Evolutionary conservation across 2,888 invertebrate species (phyloP).

Genomic region (Eremobia ochroleuca): DNA sequence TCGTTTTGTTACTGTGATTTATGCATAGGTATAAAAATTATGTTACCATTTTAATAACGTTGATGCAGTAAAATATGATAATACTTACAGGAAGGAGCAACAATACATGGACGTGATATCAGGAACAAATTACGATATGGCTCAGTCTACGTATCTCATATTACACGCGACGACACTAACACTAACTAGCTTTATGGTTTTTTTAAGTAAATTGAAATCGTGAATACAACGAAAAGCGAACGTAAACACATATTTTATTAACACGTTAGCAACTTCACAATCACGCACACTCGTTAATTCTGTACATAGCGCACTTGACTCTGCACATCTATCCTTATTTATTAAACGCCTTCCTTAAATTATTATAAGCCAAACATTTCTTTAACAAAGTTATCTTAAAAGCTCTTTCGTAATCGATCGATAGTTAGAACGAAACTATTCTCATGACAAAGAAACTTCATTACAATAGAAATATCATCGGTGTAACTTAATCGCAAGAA

Average conservation of each 20-base stretch:
- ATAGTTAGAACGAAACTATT: conserved; percentile 86
- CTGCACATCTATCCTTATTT: conserved; percentile 65
- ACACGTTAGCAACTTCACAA: conserved; percentile 73
- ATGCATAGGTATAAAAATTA: background rate
- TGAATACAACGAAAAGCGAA: conserved; percentile 72
- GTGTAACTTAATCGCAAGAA: conserved; percentile 56
- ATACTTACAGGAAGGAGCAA: conserved; percentile 90
- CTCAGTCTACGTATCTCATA: conserved; percentile 75
- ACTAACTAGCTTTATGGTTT: conserved; percentile 70
- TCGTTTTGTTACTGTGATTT: conserved; percentile 26
- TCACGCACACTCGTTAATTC: conserved; percentile 57
- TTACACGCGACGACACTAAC: conserved; percentile 68
- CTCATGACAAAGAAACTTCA: conserved; percentile 87
- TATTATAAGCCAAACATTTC: conserved; percentile 46
- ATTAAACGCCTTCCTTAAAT: conserved; percentile 57
- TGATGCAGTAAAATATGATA: conserved; percentile 51
- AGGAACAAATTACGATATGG: conserved; percentile 75
- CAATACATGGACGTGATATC: conserved; percentile 90
- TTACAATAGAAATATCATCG: conserved; percentile 64
- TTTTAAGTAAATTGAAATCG: conserved; percentile 74
- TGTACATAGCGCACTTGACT: conserved; percentile 50
- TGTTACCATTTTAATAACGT: background rate
- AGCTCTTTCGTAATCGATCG: conserved; percentile 90
- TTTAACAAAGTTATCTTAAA: conserved; percentile 74
- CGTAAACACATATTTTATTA: conserved; percentile 78